Evolutionary conservation across 35 echinoderm and acorn worm genomes (phyloP).

Genomic region (Lytechinus variegatus): DNA sequence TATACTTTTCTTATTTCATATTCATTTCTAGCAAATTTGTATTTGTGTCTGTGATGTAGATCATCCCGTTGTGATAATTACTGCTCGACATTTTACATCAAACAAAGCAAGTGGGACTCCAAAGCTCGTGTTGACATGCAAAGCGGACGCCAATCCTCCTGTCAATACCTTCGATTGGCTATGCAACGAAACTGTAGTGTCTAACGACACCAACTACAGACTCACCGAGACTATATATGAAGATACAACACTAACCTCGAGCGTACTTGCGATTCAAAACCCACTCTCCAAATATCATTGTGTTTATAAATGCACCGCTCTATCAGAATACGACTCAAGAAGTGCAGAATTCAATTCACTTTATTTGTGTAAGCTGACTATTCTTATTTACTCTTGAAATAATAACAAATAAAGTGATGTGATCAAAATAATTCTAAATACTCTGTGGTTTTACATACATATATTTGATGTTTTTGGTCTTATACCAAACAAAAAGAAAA

Average conservation of each 20-base stretch:
- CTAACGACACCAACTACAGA: neutral
- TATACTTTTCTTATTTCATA: neutral
- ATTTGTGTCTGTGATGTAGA: neutral
- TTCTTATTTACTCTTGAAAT: too few species aligned
- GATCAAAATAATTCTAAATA: too few species aligned
- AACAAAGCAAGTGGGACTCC: neutral
- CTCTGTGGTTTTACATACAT: too few species aligned
- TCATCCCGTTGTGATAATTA: too few species aligned
- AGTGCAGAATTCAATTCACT: neutral
- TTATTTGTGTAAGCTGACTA: neutral
- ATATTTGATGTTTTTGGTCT: too few species aligned
- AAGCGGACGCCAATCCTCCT: neutral
- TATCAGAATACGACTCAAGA: neutral
- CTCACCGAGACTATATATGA: neutral
- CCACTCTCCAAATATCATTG: neutral
- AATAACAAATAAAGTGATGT: too few species aligned
- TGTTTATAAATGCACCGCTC: neutral
- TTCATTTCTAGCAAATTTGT: neutral
- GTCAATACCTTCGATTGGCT: neutral
- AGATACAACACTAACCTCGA: neutral
- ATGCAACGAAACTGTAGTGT: neutral
- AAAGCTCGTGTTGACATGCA: neutral
- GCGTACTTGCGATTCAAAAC: neutral
- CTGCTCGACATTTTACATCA: neutral
- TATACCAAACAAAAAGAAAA: too few species aligned